Evolutionary conservation across 1,140 invertebrate genomes (phyloP), one percentile per base, ranked within the genome.

Genomic region (Bradynema listronoti): DNA sequence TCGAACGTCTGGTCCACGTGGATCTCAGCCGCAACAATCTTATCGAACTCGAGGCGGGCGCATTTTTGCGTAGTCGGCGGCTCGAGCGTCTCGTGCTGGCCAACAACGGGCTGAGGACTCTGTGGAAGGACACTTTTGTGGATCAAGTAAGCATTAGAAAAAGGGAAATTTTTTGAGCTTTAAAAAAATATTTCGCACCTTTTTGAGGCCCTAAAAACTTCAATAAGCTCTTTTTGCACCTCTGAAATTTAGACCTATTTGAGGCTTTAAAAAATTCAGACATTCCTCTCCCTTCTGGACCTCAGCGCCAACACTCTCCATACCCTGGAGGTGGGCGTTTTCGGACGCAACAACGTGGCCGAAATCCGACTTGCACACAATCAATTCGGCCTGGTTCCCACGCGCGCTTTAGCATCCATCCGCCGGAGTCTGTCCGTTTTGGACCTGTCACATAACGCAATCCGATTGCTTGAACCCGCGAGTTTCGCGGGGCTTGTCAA

Each of bases 121-220:
- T 67, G 24, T 71, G 65, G 65, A 69, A 56, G 19, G 58, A 66
- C 49, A 67, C 65, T 30, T 67, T 67, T 51, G 16, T 33, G 16
- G 39, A 67, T 51, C 65, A 67, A 27, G 65, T 67, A 11, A 27
- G n/a, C 24, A 24, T 36, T 1, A 36, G 19, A 24, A 22, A 49
- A 25, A 39, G 53, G 6, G 36, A 32, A 33, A 34, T 30, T 30
- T 11, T 66, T 53, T 56, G 11, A 19, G 19, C 53, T 5, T 4
- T 11, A 47, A n/a, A 11, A 53, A 24, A 43, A 61, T 51, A n/a
- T n/a, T n/a, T n/a, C n/a, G n/a, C n/a, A n/a, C n/a, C n/a, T n/a
- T n/a, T n/a, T n/a, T n/a, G n/a, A n/a, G n/a, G n/a, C n/a, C n/a
- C n/a, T n/a, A n/a, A n/a, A n/a, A n/a, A n/a, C n/a, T n/a, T n/a